These are phyloP conservation scores for Morbakka virulenta DNA, from an alignment of 30 jellyfish, hydroid and myxozoan genomes.

Conservation along the genomic window DNA sequence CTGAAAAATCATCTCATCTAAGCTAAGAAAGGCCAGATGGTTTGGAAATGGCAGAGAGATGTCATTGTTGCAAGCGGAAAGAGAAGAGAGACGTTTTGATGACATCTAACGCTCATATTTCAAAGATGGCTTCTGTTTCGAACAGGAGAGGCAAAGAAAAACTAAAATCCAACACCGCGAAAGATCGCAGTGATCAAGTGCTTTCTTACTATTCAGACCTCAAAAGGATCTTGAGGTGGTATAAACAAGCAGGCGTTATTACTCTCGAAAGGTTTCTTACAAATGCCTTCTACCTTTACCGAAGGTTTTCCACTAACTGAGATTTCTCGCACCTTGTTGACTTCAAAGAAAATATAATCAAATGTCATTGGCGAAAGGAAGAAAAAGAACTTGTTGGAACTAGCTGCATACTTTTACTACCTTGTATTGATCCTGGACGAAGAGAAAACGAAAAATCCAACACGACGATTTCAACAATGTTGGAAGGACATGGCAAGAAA, in stretches of 20 bases:
- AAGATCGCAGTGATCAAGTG: too few species aligned
- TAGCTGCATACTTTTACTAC: slow-evolving; percentile 2
- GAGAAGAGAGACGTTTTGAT: too few species aligned
- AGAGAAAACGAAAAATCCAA: neutral
- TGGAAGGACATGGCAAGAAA: neutral
- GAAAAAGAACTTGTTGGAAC: neutral
- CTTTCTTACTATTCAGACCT: too few species aligned
- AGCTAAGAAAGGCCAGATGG: too few species aligned
- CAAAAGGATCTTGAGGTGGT: too few species aligned
- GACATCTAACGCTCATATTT: too few species aligned
- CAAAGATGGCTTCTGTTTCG: too few species aligned
- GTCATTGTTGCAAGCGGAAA: too few species aligned
- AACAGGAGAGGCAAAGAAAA: too few species aligned
- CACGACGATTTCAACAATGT: slow-evolving; percentile 7
- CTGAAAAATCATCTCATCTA: too few species aligned
- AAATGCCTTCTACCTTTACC: slow-evolving; percentile 7
- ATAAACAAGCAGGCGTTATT: slow-evolving; percentile 14
- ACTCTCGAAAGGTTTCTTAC: slow-evolving; percentile 4
- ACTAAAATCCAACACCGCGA: too few species aligned
- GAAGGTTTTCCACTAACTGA: neutral
- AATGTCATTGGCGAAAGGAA: neutral
- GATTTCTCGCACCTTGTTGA: slow-evolving; percentile 11
- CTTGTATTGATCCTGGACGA: neutral
- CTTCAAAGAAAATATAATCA: neutral
- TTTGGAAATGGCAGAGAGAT: too few species aligned